Percentiles rank a stretch among this genome's conserved stretches.
phyloP scores from a whole-genome alignment of 1,140 invertebrate species.

The Palaemon carinicauda region DNA sequence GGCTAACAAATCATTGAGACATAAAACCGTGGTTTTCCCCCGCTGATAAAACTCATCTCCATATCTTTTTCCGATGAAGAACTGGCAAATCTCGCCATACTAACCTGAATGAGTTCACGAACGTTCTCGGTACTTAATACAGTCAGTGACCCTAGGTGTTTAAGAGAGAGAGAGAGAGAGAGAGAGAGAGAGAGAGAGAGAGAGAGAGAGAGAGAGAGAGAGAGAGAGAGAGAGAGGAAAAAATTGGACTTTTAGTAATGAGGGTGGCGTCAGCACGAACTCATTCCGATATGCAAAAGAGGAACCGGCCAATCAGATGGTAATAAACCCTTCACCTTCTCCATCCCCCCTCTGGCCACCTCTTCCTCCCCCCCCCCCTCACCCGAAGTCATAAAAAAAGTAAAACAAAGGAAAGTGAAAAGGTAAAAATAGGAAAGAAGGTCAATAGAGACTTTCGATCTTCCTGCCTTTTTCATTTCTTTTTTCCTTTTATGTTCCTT shows the following conservation, averaged over 20 bases:
- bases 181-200: not conserved
- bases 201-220: not conserved
- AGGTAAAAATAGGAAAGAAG: no score
- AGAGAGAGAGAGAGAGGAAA: not conserved
- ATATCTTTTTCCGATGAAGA: no score
- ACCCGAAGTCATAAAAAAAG: no score
- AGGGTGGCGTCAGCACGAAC: conserved; percentile 4
- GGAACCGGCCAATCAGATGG: conserved; percentile 18
- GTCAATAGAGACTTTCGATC: no score
- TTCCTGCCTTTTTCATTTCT: not conserved
- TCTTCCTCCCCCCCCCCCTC: not conserved
- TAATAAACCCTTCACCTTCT: not conserved
- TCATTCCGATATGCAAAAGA: conserved; percentile 35
- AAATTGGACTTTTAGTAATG: conserved; percentile 9
- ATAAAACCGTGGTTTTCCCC: no score
- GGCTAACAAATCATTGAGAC: no score
- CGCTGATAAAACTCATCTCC: no score
- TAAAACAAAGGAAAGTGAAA: no score
- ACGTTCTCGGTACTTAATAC: no score
- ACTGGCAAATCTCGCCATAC: no score
- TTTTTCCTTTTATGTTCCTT: not conserved
- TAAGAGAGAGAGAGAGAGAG: not conserved
- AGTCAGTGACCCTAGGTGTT: no score
- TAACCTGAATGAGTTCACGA: no score
- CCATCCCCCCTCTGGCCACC: not conserved